These are phyloP conservation scores for Acyrthosiphon pisum DNA, from an alignment of 1,140 invertebrate species.

Conservation along the genomic window DNA sequence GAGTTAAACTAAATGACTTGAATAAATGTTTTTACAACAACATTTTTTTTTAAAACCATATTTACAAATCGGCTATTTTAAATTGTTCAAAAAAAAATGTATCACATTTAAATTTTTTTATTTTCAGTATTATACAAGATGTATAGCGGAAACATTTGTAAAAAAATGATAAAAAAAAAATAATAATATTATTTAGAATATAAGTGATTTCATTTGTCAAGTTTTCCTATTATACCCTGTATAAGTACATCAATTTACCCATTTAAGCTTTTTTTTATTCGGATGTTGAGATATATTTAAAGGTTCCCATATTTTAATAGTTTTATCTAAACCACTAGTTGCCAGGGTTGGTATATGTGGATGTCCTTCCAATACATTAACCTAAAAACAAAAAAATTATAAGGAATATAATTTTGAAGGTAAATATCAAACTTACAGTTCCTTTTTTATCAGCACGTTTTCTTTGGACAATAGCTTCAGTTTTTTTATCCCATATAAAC, in stretches of 20 bases:
- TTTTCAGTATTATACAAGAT: too few species aligned
- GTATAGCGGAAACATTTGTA: too few species aligned
- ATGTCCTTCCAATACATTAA: slow-evolving; percentile 92
- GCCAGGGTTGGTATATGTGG: slow-evolving; percentile 86
- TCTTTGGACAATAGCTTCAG: slow-evolving; percentile 87
- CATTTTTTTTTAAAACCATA: too few species aligned
- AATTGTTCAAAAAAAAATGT: too few species aligned
- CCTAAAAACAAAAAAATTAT: slow-evolving; percentile 65
- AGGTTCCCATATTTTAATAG: slow-evolving; percentile 94
- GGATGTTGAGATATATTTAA: slow-evolving; percentile 65
- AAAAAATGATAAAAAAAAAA: too few species aligned
- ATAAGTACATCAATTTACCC: slow-evolving; percentile 62
- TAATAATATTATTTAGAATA: too few species aligned
- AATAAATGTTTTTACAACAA: too few species aligned
- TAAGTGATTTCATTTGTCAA: too few species aligned
- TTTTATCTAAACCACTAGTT: slow-evolving; percentile 88
- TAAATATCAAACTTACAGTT: slow-evolving; percentile 71
- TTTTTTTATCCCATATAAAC: slow-evolving; percentile 92
- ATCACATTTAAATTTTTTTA: too few species aligned
- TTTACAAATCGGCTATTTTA: too few species aligned
- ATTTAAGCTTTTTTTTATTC: slow-evolving; percentile 65
- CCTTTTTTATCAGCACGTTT: slow-evolving; percentile 84
- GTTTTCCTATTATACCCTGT: too few species aligned
- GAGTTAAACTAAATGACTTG: too few species aligned
- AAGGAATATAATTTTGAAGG: not conserved